Evolutionary conservation across 1,140 invertebrate species (phyloP).

Genomic region (Drosophila repleta): DNA sequence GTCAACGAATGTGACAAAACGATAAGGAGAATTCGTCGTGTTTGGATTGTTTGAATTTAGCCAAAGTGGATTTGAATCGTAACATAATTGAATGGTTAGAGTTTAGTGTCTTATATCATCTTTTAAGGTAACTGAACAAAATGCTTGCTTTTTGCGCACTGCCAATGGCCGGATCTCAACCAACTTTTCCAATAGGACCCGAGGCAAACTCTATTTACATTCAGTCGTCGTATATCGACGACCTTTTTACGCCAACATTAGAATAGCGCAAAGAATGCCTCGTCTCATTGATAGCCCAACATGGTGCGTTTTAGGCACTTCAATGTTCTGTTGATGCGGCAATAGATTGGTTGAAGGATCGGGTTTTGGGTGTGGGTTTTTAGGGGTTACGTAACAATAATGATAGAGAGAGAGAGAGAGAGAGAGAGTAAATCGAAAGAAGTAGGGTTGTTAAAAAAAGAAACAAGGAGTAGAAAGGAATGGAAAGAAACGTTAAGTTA

Average conservation of each 20-base stretch:
- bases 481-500: slow-evolving; percentile 76
- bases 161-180: slow-evolving; percentile 57
- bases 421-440: slow-evolving; percentile 32
- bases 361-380: slow-evolving; percentile 22
- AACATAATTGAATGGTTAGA: slow-evolving; percentile 43
- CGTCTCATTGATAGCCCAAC: slow-evolving; percentile 78
- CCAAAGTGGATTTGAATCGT: slow-evolving; percentile 48
- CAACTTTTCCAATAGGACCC: slow-evolving; percentile 70
- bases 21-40: slow-evolving; percentile 29
- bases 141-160: slow-evolving; percentile 36
- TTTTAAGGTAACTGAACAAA: slow-evolving; percentile 72
- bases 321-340: slow-evolving; percentile 70
- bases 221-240: neutral
- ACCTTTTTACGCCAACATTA: slow-evolving; percentile 56
- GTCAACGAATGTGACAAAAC: slow-evolving; percentile 29
- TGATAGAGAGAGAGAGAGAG: slow-evolving; percentile 17
- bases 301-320: slow-evolving; percentile 80
- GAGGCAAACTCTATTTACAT: slow-evolving; percentile 54
- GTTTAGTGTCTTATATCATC: slow-evolving; percentile 80
- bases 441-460: slow-evolving; percentile 42
- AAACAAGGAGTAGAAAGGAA: slow-evolving; percentile 76
- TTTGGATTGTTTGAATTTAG: slow-evolving; percentile 47
- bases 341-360: slow-evolving; percentile 30
- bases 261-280: slow-evolving; percentile 67
- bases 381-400: slow-evolving; percentile 45